Evolutionary conservation across 1,140 invertebrate species (phyloP), one percentile per base, ranked within the genome.

Genomic region (Penaeus vannamei): DNA sequence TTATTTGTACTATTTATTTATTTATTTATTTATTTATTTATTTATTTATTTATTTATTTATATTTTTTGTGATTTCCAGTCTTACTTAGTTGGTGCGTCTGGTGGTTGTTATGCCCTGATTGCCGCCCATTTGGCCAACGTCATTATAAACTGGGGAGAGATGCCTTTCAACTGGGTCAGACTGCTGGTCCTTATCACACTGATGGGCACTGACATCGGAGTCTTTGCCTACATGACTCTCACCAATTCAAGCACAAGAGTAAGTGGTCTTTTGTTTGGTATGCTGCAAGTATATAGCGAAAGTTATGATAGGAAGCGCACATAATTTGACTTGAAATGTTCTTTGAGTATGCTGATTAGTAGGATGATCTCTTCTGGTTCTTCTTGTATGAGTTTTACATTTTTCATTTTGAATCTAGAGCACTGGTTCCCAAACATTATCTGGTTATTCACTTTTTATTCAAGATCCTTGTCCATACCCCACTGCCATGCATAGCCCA

Each of bases 41-140:
- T n/a, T n/a, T n/a, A n/a, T 23, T 23, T 53, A 53, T 72, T n/a
- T 69, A 0, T 89, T 10, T 8, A 64, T 90, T 76, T 7, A 42
- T 79, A 42, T 79, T 66, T 22, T 81, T 46, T 53, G 93, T 94
- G 94, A 94, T 94, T 8, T 91, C 94, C 69, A 93, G 66, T 96
- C 97, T 2, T 98, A 95, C 91, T 93, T 99, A 8, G 98, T 98
- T 20, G 98, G 98, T 36, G 98, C 98, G 14, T 98, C 97, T 64
- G 98, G 98, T 20, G 98, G 98, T 0, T 98, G 98, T 0, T 99
- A 99, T 93, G 97, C 98, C 10, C 92, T 99, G 12, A 97, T 99
- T 32, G 96, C 98, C 0, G 98, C 98, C 22, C 98, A 99, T 92
- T 95, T 99, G 72, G 97, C 98, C 23, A 98, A 97, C 32, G 97